Conservation (phyloP, 2,113 vertebrate genomes). For the Circaetus gallicus region DNA sequence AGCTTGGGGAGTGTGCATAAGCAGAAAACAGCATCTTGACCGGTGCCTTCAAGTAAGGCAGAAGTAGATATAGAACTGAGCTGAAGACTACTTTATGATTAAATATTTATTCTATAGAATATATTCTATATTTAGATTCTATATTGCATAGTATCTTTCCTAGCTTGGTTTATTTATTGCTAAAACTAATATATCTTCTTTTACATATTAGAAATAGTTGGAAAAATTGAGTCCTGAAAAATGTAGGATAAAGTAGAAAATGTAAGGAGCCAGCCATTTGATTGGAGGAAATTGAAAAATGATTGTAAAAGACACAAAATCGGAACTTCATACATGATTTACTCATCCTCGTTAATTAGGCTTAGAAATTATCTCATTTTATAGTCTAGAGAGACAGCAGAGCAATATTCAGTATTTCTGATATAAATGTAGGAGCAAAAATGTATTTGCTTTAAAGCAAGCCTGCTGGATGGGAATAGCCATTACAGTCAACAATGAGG, state of each 20-base stretch:
- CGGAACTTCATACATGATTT: background rate
- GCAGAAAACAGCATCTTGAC: background rate
- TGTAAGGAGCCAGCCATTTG: background rate
- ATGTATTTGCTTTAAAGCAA: constrained; percentile 55
- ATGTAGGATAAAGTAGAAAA: background rate
- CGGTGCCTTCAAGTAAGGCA: background rate
- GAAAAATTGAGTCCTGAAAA: background rate
- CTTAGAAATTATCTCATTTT: constrained; percentile 22
- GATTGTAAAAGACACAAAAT: background rate
- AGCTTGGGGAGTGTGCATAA: background rate
- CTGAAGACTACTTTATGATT: background rate
- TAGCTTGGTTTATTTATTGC: background rate
- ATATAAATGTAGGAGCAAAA: constrained; percentile 35
- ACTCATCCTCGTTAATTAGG: background rate
- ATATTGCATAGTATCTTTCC: background rate
- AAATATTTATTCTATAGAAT: background rate
- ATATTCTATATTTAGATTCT: background rate
- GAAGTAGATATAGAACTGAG: background rate
- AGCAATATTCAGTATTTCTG: constrained; percentile 51
- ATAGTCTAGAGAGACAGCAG: constrained; percentile 18
- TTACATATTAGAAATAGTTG: background rate
- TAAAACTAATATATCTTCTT: background rate
- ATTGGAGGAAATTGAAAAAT: background rate
- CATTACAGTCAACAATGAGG: constrained; percentile 59
- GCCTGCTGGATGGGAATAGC: constrained; percentile 64